Conservation (phyloP, 2,797 vertebrate genomes). For the Malacoctenus gilli region DNA sequence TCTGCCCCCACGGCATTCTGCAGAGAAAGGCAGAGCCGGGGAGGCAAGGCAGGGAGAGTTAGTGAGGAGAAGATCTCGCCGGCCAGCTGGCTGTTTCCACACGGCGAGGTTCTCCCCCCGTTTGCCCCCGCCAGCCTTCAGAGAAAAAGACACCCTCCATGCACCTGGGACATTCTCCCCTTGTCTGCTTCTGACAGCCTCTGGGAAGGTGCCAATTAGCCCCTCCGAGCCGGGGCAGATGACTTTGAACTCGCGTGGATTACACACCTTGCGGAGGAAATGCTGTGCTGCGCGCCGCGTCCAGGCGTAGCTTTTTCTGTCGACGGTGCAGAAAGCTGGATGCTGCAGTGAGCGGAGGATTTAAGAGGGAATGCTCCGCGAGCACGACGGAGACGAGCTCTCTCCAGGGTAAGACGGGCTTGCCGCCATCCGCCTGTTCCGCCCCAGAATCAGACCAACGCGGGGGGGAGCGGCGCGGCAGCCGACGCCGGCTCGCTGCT, state of each 20-base stretch:
- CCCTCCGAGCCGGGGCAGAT: constrained; percentile 21
- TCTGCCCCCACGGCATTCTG: constrained; percentile 69
- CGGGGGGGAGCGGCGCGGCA: constrained; percentile 47
- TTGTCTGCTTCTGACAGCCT: constrained; percentile 38
- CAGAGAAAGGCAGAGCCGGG: constrained; percentile 67
- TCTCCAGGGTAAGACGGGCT: constrained; percentile 71
- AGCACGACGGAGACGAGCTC: constrained; percentile 43
- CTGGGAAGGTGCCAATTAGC: constrained; percentile 48
- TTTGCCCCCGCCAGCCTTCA: constrained; percentile 14
- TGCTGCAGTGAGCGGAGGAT: constrained; percentile 66
- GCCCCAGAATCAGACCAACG: constrained; percentile 60
- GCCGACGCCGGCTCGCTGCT: constrained; percentile 60
- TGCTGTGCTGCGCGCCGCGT: constrained; percentile 37
- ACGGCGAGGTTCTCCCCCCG: constrained; percentile 11
- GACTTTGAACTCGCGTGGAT: constrained; percentile 61
- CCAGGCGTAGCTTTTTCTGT: constrained; percentile 45
- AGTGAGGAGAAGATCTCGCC: constrained; percentile 52
- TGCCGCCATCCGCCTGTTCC: constrained; percentile 48
- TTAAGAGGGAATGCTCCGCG: constrained; percentile 65
- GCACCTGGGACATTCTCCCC: constrained; percentile 46
- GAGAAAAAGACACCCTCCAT: constrained; percentile 26
- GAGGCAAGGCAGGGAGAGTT: constrained; percentile 58
- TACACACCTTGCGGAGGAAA: constrained; percentile 57
- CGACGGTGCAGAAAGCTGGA: constrained; percentile 60
- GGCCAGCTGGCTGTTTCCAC: constrained; percentile 59